Percentiles rank a stretch among this genome's conserved stretches.
Evolutionary conservation across 2,797 vertebrate species (phyloP).

Genomic region (Gadopsis bispinosus): DNA sequence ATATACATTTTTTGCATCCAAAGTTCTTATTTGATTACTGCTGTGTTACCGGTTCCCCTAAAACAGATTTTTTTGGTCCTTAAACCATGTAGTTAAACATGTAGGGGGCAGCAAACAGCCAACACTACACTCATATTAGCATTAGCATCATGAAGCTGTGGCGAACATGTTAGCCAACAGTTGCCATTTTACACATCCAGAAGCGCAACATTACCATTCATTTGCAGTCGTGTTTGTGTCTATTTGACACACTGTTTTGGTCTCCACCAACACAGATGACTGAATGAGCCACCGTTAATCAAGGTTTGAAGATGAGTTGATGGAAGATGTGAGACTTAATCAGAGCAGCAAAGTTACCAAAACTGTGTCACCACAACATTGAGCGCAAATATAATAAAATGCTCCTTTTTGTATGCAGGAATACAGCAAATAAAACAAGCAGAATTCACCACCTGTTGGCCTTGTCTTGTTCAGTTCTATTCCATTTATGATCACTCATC

Average conservation of each 20-base stretch:
- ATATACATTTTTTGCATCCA: neutral
- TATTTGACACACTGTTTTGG: neutral
- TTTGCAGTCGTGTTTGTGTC: neutral
- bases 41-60: neutral
- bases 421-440: conserved; percentile 35
- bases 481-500: conserved; percentile 63
- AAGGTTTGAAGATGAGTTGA: neutral
- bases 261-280: too few species aligned
- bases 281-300: too few species aligned
- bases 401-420: neutral
- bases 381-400: neutral
- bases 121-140: neutral
- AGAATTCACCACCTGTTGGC: conserved; percentile 56
- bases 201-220: neutral
- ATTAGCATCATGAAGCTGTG: neutral
- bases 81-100: neutral
- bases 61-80: too few species aligned
- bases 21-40: neutral
- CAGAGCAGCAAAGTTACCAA: neutral
- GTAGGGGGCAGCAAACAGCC: neutral
- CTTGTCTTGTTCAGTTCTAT: conserved; percentile 52
- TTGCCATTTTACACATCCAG: neutral
- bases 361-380: too few species aligned
- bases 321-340: neutral
- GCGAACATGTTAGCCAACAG: neutral